These are phyloP conservation scores for Stenurella melanura DNA, from an alignment of 2,888 invertebrate genomes.

Conservation along the genomic window DNA sequence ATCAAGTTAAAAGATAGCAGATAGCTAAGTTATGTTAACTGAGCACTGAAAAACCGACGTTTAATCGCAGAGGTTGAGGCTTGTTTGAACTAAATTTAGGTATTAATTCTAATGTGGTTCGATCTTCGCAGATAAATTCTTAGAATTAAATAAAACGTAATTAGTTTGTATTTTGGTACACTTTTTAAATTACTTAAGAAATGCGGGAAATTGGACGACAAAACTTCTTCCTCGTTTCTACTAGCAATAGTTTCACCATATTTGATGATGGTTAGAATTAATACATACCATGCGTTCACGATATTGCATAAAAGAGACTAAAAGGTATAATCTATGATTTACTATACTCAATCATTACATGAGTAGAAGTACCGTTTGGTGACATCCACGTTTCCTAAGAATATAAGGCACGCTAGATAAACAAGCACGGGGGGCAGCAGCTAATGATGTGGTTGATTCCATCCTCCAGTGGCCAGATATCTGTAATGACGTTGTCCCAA, in stretches of 20 bases:
- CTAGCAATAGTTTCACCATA: neutral
- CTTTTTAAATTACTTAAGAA: neutral
- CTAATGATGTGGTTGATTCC: slow-evolving; percentile 60
- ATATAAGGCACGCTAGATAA: slow-evolving; percentile 47
- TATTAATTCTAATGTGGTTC: too few species aligned
- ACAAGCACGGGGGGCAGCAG: slow-evolving; percentile 41
- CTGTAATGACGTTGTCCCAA: slow-evolving; percentile 55
- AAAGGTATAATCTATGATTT: slow-evolving; percentile 14
- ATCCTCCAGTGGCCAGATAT: slow-evolving; percentile 63
- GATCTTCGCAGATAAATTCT: too few species aligned
- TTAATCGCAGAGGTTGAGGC: too few species aligned
- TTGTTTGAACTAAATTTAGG: too few species aligned
- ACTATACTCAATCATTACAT: neutral
- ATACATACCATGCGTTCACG: neutral
- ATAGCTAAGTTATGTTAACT: too few species aligned
- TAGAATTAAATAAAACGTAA: too few species aligned
- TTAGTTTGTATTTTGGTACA: too few species aligned
- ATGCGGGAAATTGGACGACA: neutral
- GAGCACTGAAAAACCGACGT: too few species aligned
- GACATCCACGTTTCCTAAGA: slow-evolving; percentile 41
- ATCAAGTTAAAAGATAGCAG: too few species aligned
- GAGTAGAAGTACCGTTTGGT: slow-evolving; percentile 47
- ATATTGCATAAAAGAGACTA: neutral
- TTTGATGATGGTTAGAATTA: neutral
- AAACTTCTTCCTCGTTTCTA: neutral